phyloP scores from a whole-genome alignment of 2,797 vertebrate species.

The Sorex maritimensis region DNA sequence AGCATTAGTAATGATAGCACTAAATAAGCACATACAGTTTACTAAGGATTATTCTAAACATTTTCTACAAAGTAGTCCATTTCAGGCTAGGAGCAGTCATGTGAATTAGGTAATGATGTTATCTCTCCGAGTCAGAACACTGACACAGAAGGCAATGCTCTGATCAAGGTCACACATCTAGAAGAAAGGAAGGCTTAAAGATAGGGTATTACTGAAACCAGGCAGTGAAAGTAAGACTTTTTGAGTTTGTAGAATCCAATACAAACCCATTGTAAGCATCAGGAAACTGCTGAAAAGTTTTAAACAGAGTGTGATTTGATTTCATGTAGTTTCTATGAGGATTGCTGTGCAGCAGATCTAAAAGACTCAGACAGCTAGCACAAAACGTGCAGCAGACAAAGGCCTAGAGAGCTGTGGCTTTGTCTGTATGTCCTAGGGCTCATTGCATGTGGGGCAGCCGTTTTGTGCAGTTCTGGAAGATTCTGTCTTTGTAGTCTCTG shows the following conservation, averaged over 20 bases:
- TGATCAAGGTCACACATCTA: not conserved
- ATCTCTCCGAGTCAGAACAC: not conserved
- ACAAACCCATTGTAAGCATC: not conserved
- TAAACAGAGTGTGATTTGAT: not conserved
- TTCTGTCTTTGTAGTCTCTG: not conserved
- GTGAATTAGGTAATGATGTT: not conserved
- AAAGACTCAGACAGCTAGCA: not conserved
- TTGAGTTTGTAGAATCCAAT: not conserved
- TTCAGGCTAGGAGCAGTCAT: not conserved
- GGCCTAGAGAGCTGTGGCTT: not conserved
- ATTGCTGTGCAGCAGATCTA: not conserved
- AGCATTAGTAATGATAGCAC: not conserved
- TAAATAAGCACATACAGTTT: not conserved
- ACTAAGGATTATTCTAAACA: not conserved
- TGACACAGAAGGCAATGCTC: not conserved
- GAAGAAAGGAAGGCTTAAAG: not conserved
- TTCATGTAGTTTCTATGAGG: not conserved
- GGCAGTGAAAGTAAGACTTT: not conserved
- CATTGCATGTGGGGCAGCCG: fast-evolving
- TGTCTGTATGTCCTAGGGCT: not conserved
- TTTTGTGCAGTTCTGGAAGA: fast-evolving
- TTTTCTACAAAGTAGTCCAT: not conserved
- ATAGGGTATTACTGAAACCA: slow-evolving; percentile 4
- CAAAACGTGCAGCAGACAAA: not conserved
- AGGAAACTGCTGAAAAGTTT: not conserved